Percentiles rank a stretch among this genome's conserved stretches.
These are phyloP conservation scores for Lophochroa leadbeateri DNA, from an alignment of 2,113 vertebrate species.

Conservation along the genomic window DNA sequence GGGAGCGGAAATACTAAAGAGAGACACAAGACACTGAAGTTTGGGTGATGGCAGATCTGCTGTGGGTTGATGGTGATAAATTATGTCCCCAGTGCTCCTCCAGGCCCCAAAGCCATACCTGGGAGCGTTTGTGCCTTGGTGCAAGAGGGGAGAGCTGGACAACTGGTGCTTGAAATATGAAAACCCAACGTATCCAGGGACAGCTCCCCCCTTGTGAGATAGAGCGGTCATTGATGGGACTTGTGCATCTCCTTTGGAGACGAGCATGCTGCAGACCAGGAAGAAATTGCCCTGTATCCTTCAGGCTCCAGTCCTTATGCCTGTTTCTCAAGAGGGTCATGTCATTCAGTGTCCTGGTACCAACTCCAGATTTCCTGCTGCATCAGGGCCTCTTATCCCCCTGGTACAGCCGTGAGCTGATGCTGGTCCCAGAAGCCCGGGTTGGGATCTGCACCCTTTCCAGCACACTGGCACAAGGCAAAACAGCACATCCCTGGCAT, in stretches of 20 bases:
- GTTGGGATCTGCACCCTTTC: background rate
- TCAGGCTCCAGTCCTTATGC: background rate
- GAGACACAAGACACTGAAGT: background rate
- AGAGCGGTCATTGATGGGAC: rapidly evolving
- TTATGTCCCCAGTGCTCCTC: background rate
- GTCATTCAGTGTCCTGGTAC: background rate
- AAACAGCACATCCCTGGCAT: background rate
- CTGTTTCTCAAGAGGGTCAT: background rate
- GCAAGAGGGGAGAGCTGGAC: background rate
- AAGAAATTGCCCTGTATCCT: background rate
- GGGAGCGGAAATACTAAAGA: background rate
- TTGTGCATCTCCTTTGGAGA: background rate
- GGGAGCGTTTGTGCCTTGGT: background rate
- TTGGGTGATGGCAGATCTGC: background rate
- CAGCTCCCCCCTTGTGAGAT: background rate
- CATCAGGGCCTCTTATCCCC: background rate
- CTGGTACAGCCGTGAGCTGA: rapidly evolving
- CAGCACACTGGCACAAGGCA: rapidly evolving
- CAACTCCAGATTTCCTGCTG: background rate
- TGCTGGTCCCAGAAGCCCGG: background rate
- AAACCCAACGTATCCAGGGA: background rate
- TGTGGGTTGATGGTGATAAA: background rate
- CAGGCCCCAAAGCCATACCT: background rate
- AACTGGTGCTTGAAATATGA: background rate
- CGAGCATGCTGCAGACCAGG: background rate